Base-by-base conservation (phyloP, 2,888 invertebrate genomes). In the Campoplex capitator region DNA sequence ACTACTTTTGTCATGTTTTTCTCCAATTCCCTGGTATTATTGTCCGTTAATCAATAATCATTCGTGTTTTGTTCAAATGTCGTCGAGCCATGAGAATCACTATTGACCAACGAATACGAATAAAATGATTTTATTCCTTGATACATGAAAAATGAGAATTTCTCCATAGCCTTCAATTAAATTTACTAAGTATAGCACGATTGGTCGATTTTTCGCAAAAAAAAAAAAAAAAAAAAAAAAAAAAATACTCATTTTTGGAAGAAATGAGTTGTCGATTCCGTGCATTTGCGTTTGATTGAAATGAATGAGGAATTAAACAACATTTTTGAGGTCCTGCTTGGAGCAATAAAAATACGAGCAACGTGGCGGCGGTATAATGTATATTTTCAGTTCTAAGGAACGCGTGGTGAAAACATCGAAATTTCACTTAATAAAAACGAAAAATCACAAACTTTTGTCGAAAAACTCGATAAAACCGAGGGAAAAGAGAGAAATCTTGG, bases 281-380 rank as follows among this genome's bases (percentile, higher is more conserved):
- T 6, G 38, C 4, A 38, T 38, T 6, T 4, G 38, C 0, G 23
- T 23, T 23, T 23, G 23, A 32, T 13, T 62, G 38, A 42, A n/a
- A 32, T 32, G 13, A 3, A 16, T 32, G 13, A 62, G 13, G 4
- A 6, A 62, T 58, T 3, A 62, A 62, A 62, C 32, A 32, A 62
- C 7, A 42, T n/a, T 8, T 67, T 67, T 13, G 7, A n/a, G 23
- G 68, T 42, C n/a, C 9, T 68, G 68, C 42, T n/a, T 68, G 68
- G 68, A 0, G 23, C 68, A 68, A 68, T 68, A 38, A n/a, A 68
- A 32, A 62, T 68, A 42, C 9, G 35, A 38, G 42, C 68, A 74
- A 74, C 23, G n/a, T 54, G 56, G 38, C 74, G 38, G 42, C 68
- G 42, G 68, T n/a, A 68, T 32, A 6, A 32, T 16, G 62, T 16